Percentiles rank a stretch among this genome's conserved stretches.
Evolutionary conservation across 2,113 vertebrate genomes (phyloP).

Genomic region (Psittacula cyanocephala): DNA sequence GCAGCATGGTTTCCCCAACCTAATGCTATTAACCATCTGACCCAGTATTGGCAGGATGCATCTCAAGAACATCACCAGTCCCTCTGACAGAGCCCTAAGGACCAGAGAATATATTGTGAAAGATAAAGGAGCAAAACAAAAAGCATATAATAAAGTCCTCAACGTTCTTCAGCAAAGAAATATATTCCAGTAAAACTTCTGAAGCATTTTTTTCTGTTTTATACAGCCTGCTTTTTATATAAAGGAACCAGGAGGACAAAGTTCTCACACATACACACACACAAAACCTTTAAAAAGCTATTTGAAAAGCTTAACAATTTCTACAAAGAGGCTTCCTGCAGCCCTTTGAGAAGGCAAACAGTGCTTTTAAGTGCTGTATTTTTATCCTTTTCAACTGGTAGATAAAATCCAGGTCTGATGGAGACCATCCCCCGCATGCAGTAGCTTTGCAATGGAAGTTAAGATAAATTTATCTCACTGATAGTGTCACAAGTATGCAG

Average conservation of each 20-base stretch:
- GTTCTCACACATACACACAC: neutral
- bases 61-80: slow-evolving; percentile 9
- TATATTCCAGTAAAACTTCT: neutral
- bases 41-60: slow-evolving; percentile 37
- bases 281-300: slow-evolving; percentile 44
- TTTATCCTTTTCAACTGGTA: slow-evolving; percentile 48
- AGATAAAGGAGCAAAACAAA: slow-evolving; percentile 31
- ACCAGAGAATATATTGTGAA: neutral
- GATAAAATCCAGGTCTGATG: slow-evolving; percentile 34
- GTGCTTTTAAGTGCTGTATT: slow-evolving; percentile 55
- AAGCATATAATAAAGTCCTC: neutral
- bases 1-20: slow-evolving; percentile 45
- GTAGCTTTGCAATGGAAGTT: neutral
- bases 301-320: slow-evolving; percentile 68
- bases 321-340: slow-evolving; percentile 61
- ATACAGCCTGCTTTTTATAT: slow-evolving; percentile 34
- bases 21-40: slow-evolving; percentile 63
- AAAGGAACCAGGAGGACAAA: slow-evolving; percentile 53
- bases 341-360: slow-evolving; percentile 62
- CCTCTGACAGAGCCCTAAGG: neutral
- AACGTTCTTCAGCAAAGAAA: neutral
- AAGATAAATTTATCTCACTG: neutral
- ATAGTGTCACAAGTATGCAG: neutral
- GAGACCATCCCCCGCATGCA: neutral
- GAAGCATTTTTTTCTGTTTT: slow-evolving; percentile 12